Conservation (phyloP, 2,888 invertebrate species). For the Dioctria rufipes region DNA sequence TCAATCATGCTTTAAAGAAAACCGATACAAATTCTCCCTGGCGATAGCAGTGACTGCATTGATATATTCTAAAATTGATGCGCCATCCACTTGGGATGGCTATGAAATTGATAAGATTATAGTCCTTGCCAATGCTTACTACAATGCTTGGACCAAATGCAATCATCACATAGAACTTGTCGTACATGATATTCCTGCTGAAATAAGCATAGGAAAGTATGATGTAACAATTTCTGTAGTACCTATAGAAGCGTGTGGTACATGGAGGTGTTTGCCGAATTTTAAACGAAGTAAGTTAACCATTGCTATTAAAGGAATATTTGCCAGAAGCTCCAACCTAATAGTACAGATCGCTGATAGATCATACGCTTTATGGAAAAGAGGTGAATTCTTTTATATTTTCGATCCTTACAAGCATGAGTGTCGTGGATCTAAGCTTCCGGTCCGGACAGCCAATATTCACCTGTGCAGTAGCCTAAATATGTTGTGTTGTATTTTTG, state of each 20-base stretch:
- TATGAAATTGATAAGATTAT: slow-evolving; percentile 66
- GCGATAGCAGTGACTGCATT: slow-evolving; percentile 65
- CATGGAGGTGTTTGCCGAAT: slow-evolving; percentile 67
- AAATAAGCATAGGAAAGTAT: slow-evolving; percentile 67
- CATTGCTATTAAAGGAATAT: slow-evolving; percentile 62
- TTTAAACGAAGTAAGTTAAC: slow-evolving; percentile 64
- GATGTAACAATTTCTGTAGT: slow-evolving; percentile 62
- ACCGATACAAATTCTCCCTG: slow-evolving; percentile 66
- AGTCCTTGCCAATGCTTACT: slow-evolving; percentile 67
- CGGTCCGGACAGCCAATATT: slow-evolving; percentile 62
- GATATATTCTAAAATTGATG: slow-evolving; percentile 67
- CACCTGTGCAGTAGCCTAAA: slow-evolving; percentile 67
- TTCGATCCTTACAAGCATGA: slow-evolving; percentile 68
- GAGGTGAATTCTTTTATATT: slow-evolving; percentile 65
- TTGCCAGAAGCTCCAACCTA: slow-evolving; percentile 62
- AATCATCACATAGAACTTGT: slow-evolving; percentile 62
- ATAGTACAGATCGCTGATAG: slow-evolving; percentile 67
- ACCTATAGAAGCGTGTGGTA: slow-evolving; percentile 52
- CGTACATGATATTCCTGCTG: slow-evolving; percentile 65
- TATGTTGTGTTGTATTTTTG: slow-evolving; percentile 65
- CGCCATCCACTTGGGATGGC: slow-evolving; percentile 67
- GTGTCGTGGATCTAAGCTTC: slow-evolving; percentile 16
- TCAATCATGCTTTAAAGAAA: slow-evolving; percentile 63
- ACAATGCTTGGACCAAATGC: slow-evolving; percentile 65
- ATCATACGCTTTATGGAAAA: slow-evolving; percentile 68